Evolutionary conservation across 2,113 vertebrate species (phyloP).

Genomic region (Lampris incognitus): DNA sequence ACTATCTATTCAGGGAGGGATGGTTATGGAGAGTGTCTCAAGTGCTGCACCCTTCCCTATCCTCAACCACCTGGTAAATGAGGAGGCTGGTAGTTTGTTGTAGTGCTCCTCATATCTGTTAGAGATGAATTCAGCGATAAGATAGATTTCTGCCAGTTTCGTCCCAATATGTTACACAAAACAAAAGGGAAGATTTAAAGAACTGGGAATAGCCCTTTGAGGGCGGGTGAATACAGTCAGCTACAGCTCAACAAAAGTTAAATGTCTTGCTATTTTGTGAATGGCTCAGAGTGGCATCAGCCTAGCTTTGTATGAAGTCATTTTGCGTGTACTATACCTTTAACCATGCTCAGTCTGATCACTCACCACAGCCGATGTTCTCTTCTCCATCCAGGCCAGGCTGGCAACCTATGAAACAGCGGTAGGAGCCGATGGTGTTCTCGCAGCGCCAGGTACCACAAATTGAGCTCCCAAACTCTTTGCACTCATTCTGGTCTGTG

Average conservation of each 20-base stretch:
- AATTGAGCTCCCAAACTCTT: constrained; percentile 75
- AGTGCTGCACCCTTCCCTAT: not conserved
- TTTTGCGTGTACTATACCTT: constrained; percentile 11
- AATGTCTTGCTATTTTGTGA: not conserved
- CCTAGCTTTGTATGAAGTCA: not conserved
- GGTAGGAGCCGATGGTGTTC: constrained; percentile 83
- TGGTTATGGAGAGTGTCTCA: constrained; percentile 2
- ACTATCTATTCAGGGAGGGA: constrained; percentile 13
- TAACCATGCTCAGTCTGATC: constrained; percentile 19
- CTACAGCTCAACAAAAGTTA: not conserved
- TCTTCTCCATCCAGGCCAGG: constrained; percentile 65
- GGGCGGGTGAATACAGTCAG: not conserved
- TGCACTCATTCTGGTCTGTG: constrained; percentile 83
- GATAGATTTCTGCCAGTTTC: not conserved
- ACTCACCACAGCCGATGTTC: constrained; percentile 77
- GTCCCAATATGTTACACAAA: not conserved
- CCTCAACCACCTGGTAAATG: constrained; percentile 9
- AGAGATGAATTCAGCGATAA: not conserved
- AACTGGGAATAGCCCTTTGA: not conserved
- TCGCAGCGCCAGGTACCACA: constrained; percentile 82
- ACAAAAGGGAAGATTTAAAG: not conserved
- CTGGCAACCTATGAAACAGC: constrained; percentile 79
- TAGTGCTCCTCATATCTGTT: not conserved
- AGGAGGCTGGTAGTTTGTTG: constrained; percentile 3
- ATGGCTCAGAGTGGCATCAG: not conserved